A percentile compares a stretch with the other conserved stretches of the same genome.
phyloP scores from a whole-genome alignment of 2,888 invertebrate genomes.

The Heteropelma amictum region DNA sequence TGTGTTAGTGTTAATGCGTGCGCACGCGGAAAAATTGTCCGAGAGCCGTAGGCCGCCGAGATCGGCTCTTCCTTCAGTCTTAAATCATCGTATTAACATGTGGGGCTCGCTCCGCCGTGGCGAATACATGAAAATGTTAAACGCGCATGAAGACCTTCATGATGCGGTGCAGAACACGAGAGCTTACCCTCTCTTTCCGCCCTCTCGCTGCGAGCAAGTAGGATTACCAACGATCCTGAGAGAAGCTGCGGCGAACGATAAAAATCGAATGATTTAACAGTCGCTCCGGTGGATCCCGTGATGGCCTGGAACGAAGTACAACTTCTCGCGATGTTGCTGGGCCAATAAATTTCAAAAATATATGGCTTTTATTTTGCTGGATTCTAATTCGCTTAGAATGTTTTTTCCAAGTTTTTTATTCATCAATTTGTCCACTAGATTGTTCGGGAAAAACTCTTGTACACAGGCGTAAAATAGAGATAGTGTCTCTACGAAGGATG shows the following conservation, averaged over 20 bases:
- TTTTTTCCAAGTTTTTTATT: slow-evolving; percentile 2
- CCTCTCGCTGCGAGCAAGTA: slow-evolving; percentile 11
- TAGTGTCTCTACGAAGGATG: too few relatives aligned
- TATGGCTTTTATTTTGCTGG: neutral
- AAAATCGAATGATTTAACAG: slow-evolving; percentile 68
- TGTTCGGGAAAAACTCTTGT: neutral
- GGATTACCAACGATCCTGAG: slow-evolving; percentile 6
- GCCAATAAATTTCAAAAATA: slow-evolving; percentile 63
- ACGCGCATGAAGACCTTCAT: slow-evolving; percentile 55
- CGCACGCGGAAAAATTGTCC: neutral
- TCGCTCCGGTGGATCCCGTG: slow-evolving; percentile 63
- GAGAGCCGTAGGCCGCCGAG: slow-evolving; percentile 28
- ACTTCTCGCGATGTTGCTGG: slow-evolving; percentile 63
- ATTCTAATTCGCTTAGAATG: too few relatives aligned
- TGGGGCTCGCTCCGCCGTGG: slow-evolving; percentile 58
- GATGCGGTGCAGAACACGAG: slow-evolving; percentile 54
- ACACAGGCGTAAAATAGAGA: too few relatives aligned
- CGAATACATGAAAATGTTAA: slow-evolving; percentile 67
- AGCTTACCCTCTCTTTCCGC: slow-evolving; percentile 35
- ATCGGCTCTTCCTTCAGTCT: slow-evolving; percentile 57
- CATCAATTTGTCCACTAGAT: neutral
- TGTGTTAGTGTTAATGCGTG: neutral
- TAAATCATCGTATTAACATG: slow-evolving; percentile 71
- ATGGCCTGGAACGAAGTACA: slow-evolving; percentile 63
- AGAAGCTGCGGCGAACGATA: slow-evolving; percentile 53